These are phyloP conservation scores for Morpho achilles DNA, from an alignment of 2,888 invertebrate species.

Conservation along the genomic window DNA sequence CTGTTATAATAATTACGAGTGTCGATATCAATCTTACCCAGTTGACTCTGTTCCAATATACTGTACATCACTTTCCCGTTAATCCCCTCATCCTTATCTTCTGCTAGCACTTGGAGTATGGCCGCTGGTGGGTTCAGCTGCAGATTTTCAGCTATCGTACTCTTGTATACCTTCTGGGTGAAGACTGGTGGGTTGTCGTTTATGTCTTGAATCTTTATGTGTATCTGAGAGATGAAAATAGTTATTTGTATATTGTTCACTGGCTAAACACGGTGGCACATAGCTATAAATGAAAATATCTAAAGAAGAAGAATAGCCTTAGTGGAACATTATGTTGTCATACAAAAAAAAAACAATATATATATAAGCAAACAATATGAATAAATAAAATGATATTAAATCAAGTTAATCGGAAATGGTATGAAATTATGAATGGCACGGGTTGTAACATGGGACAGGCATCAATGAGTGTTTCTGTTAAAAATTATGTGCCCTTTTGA, in stretches of 20 bases:
- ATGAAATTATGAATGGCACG: no score
- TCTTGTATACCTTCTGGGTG: conserved; percentile 85
- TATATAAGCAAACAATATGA: no score
- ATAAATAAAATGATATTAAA: no score
- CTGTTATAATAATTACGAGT: neutral
- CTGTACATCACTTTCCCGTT: conserved; percentile 88
- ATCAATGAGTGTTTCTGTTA: no score
- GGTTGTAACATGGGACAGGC: no score
- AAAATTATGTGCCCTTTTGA: no score
- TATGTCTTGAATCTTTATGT: conserved; percentile 88
- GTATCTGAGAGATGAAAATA: conserved; percentile 65
- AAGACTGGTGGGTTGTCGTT: conserved; percentile 94
- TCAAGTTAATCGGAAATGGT: no score
- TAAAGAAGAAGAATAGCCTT: no score
- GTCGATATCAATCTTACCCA: conserved; percentile 39
- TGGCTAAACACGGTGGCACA: no score
- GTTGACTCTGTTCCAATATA: conserved; percentile 79
- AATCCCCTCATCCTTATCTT: conserved; percentile 88
- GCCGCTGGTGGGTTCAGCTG: conserved; percentile 89
- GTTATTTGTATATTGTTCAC: neutral
- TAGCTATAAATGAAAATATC: no score
- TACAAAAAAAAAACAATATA: no score
- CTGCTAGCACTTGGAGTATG: conserved; percentile 89
- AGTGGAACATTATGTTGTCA: no score
- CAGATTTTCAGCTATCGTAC: conserved; percentile 90